Evolutionary conservation across 2,113 vertebrate genomes (phyloP).

Genomic region (Lontra canadensis): DNA sequence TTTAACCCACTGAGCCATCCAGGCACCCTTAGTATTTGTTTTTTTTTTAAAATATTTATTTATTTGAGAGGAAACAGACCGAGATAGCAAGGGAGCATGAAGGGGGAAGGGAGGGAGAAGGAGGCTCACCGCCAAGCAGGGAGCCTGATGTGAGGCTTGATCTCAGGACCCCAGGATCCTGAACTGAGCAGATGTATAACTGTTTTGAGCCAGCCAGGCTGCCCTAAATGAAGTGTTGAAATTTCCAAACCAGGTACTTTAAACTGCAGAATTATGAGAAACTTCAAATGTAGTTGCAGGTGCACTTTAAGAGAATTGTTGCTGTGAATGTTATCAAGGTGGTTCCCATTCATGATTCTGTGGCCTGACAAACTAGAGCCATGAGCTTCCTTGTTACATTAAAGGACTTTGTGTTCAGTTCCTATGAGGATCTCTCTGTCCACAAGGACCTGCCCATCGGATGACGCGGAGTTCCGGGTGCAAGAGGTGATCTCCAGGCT

Average conservation of each 20-base stretch:
- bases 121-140: neutral
- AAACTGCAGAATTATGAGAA: neutral
- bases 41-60: too few species aligned
- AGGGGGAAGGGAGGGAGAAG: neutral
- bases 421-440: neutral
- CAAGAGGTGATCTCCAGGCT: neutral
- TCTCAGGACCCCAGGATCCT: neutral
- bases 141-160: neutral
- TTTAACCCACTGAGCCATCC: too few species aligned
- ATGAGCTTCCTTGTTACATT: neutral
- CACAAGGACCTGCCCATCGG: neutral
- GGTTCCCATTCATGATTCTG: neutral
- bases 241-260: neutral
- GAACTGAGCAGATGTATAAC: neutral
- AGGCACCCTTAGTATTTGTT: neutral
- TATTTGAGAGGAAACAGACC: neutral
- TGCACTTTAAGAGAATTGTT: neutral
- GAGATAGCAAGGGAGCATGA: neutral
- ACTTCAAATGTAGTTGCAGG: neutral
- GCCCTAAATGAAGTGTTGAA: neutral
- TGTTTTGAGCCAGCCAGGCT: neutral
- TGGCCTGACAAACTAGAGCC: neutral
- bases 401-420: neutral
- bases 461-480: neutral
- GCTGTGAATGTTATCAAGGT: neutral